Evolutionary conservation across 2,113 vertebrate genomes (phyloP), one percentile per base, ranked within the genome.

Genomic region (Charina bottae): DNA sequence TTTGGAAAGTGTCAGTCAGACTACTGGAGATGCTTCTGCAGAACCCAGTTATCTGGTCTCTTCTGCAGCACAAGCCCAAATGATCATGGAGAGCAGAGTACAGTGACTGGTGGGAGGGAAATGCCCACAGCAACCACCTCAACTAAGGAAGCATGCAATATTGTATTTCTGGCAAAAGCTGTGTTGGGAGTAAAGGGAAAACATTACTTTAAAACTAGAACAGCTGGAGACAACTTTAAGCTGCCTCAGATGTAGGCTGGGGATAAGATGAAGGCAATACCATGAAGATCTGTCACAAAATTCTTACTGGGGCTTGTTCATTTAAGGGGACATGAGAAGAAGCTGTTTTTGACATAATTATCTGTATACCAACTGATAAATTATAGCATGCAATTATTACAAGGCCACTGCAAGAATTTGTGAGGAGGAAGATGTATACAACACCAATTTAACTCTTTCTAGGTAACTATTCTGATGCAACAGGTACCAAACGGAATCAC

Each of bases 401-500:
- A 72, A 87, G 90, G 68, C 72, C 90, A 90, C 85, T 92, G 17
- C 88, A 89, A 89, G 91, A 10, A 21, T 78, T 92, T 94, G 89
- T 83, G 90, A 89, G 42, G 72, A 89, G 62, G 94, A 83, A 64
- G 24, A 93, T 54, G 85, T 26, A 21, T 28, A 68, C 13, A 55
- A 89, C 26, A 19, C 19, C 37, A 62, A 59, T 53, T 28, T n/a
- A 94, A 11, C 33, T 17, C 37, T 87, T 86, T 78, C 84, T 37
- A 62, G 64, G 54, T 56, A 58, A 13, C 55, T 15, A 60, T n/a
- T 58, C 60, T 55, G 46, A 92, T 84, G 26, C 86, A 94, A 87
- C 42, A 90, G 8, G 28, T 53, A 33, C 72, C 33, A 93, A 93
- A 91, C 68, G 10, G 10, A 19, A 37, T 62, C 42, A 10, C 28